Evolutionary conservation across 2,113 vertebrate species (phyloP).

Genomic region (Glareola pratincola): DNA sequence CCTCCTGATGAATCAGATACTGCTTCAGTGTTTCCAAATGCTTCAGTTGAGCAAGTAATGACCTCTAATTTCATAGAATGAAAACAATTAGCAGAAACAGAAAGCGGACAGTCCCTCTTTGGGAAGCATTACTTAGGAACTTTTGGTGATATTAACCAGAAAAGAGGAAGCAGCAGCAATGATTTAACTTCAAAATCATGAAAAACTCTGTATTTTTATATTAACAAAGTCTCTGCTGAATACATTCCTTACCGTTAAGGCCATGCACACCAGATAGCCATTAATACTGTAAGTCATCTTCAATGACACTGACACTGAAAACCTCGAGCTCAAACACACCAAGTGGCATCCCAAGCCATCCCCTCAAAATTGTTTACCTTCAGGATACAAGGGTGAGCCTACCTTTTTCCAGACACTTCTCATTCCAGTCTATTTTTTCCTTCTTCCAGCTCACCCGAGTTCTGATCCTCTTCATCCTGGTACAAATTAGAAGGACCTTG

Average conservation of each 20-base stretch:
- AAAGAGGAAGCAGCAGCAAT: not conserved
- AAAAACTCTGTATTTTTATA: not conserved
- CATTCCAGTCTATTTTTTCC: not conserved
- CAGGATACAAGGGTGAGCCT: not conserved
- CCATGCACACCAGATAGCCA: not conserved
- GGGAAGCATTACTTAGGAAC: not conserved
- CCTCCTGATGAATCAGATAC: not conserved
- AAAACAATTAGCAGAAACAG: not conserved
- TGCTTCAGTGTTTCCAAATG: not conserved
- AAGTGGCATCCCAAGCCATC: not conserved
- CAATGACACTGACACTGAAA: not conserved
- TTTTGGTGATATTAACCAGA: not conserved
- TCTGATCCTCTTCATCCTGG: not conserved
- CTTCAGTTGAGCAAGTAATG: not conserved
- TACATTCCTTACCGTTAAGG: not conserved
- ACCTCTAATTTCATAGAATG: not conserved
- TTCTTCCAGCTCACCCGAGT: not conserved
- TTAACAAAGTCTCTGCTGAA: not conserved
- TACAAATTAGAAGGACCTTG: not conserved
- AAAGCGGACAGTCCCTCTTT: not conserved
- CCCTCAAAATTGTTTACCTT: not conserved
- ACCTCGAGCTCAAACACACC: not conserved
- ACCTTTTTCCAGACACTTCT: not conserved
- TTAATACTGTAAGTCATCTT: not conserved
- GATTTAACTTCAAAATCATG: not conserved